Base-by-base conservation (phyloP, 2,113 vertebrate genomes). In the Psilopsiagon aurifrons region DNA sequence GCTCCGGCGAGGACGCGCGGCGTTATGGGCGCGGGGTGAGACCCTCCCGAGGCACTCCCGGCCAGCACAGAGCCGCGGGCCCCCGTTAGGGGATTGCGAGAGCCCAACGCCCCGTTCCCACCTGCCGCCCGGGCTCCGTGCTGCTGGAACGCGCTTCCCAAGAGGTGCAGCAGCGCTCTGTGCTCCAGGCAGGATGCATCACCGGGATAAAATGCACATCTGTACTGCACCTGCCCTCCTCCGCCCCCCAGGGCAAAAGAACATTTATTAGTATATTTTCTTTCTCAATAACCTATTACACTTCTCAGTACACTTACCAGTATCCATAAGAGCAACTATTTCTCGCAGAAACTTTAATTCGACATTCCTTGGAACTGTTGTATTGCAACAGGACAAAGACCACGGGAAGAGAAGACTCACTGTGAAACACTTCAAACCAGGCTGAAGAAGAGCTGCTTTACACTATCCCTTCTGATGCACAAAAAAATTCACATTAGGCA, bases 271-370 rank as follows among this genome's bases (percentile, higher is more conserved):
- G 49, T 29, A 47, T 68, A 60, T 76, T 71, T 91, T 67, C 37
- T 64, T 19, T 71, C 66, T 77, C 37, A 19, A 64, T 66, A 90
- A 93, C 29, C 39, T 31, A 11, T 16, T 46, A 11, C 57, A 63
- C 41, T 62, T 37, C 59, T 80, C 77, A 25, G 18, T 35, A 27
- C 57, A 63, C 57, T 92, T 91, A 90, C 57, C 76, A 69, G 86
- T 92, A 91, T 86, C 94, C 84, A 64, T 91, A 97, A 97, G 84
- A 95, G 96, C 69, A 57, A n/a, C 18, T 54, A 5, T 60, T 95
- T 77, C 88, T 88, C 23, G 69, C 88, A 93, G 73, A 95, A 96
- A 94, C 80, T 94, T 97, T 97, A 97, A 97, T 97, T 96, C 70
- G 90, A 47, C 39, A 24, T 95, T 94, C 83, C 94, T 95, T 52